Conservation (phyloP, 2,888 invertebrate genomes). For the Tetrapedia diversipes region DNA sequence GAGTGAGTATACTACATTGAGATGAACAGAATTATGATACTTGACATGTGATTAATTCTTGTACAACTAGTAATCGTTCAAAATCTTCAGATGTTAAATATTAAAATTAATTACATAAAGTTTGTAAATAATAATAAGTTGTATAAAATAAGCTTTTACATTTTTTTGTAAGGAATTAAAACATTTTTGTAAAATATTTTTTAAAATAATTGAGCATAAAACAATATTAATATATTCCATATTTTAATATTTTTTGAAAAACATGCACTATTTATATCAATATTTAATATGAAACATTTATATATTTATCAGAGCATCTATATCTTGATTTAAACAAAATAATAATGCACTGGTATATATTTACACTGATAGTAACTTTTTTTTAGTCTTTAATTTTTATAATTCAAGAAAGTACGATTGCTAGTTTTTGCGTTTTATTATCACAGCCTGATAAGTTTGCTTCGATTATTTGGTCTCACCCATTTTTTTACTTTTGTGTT, state of each 20-base stretch:
- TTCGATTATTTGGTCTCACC: constrained; percentile 59
- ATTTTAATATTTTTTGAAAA: constrained; percentile 16
- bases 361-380: constrained; percentile 58
- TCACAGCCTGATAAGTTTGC: constrained; percentile 66
- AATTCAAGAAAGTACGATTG: constrained; percentile 72
- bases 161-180: constrained; percentile 6
- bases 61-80: constrained; percentile 75
- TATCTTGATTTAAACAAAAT: constrained; percentile 31
- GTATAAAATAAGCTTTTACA: neutral
- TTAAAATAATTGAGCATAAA: constrained; percentile 13
- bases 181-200: constrained; percentile 14
- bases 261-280: neutral
- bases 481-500: constrained; percentile 78
- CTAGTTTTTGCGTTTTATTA: constrained; percentile 74
- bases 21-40: constrained; percentile 70
- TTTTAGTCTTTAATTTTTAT: constrained; percentile 54
- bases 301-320: constrained; percentile 19
- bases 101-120: constrained; percentile 32
- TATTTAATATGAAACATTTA: constrained; percentile 29
- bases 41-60: constrained; percentile 67
- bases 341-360: constrained; percentile 46
- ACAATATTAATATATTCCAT: constrained; percentile 26
- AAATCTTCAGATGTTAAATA: constrained; percentile 27
- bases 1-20: constrained; percentile 79
- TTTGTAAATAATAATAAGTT: constrained; percentile 16